Evolutionary conservation across 2,113 vertebrate species (phyloP), one percentile per base, ranked within the genome.

Genomic region (Plestiodon gilberti): DNA sequence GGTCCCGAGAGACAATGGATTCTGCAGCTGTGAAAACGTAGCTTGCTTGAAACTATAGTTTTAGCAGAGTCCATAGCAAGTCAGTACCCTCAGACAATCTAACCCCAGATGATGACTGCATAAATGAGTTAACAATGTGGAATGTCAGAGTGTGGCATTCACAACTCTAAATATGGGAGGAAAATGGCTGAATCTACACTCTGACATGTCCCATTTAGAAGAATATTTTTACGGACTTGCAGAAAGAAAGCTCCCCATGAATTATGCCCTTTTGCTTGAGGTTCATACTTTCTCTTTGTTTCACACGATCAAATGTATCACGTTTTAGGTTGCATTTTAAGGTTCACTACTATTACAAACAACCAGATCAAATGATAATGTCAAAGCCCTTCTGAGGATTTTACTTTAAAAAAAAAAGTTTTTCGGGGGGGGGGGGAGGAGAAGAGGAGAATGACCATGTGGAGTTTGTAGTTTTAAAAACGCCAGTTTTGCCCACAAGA

Each of bases 381-480:
- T 28, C 73, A 84, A 74, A 95, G 91, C 93, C 94, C 94, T 93
- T 95, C 85, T 89, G 88, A 10, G 0, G 85, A 85, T 91, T 90
- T 87, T 84, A 88, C 88, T 92, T 70, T 35, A 83, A 48, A 48
- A 48, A 48, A 48, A 48, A 48, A 86, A 90, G 64, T 52, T 71
- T 1, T 75, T 89, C 48, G 62, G 76, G 79, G 71, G 59, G 18
- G 43, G 43, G 43, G 43, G 43, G 43, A n/a, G n/a, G n/a, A n/a
- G n/a, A n/a, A n/a, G n/a, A n/a, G n/a, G 86, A 90, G 92, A 91
- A 30, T 80, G 87, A 35, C 81, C 14, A 28, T 38, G 59, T 84
- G 90, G 40, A 2, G 85, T 85, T 30, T 86, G n/a, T 82, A 91
- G 64, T 78, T 81, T 76, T 43, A 62, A 86, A 93, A 57, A 91